Evolutionary conservation across 2,113 vertebrate species (phyloP), one percentile per base, ranked within the genome.

Genomic region (Furnarius figulus): DNA sequence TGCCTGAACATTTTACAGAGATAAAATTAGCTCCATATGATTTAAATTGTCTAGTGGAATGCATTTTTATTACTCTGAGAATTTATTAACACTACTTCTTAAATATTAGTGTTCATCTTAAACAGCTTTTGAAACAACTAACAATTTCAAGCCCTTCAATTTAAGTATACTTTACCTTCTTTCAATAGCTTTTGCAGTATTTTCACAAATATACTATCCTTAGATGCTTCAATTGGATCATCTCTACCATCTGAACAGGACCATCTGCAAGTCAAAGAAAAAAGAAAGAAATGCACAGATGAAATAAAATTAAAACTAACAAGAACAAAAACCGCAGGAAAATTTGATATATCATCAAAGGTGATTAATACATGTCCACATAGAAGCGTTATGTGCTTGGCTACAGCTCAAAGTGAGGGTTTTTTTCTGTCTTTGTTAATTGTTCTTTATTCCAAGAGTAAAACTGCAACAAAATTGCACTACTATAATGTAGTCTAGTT

Each of bases 171-270:
- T 94, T 96, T 96, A 99, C 99, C 99, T 98, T 99, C 99, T 96
- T 99, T 99, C 72, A 99, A 93, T 76, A 99, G 98, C 49, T 99
- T 99, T 73, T 99, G 98, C 76, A 99, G 95, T 94, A 99, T 99
- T 97, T 99, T 99, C 91, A 99, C 98, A 96, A 99, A 99, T 97
- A 99, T 98, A 65, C 99, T 99, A 87, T 99, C 99, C 93, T 99
- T 99, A 80, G 99, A 98, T 23, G 98, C 98, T 96, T 99, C 99
- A 85, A 99, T 98, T 33, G 99, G 99, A 97, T 99, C 99, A 68
- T 99, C 99, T 78, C 95, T 99, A 21, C 98, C 98, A 73, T 99
- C 99, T 9, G 98, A 97, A 66, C 97, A 97, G 23, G 98, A 98
- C 99, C 99, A 99, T 40, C 99, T 99, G 85, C 59, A 98, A 98